Conservation (phyloP, 2,113 vertebrate species). For the Origma solitaria region DNA sequence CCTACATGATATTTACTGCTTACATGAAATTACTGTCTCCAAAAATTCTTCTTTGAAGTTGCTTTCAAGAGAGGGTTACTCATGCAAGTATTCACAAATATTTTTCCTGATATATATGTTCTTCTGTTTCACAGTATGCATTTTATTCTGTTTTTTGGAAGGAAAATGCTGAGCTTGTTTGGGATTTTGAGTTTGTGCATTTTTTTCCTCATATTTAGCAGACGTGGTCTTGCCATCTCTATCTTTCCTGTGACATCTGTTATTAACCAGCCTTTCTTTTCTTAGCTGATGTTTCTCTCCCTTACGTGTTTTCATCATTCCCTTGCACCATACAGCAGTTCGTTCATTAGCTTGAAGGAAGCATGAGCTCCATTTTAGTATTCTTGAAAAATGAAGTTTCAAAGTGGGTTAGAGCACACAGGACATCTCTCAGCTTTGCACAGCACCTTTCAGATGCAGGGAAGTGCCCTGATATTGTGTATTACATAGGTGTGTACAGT, state of each 20-base stretch:
- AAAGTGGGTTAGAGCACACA: not conserved
- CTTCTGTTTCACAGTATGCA: not conserved
- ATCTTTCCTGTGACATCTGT: not conserved
- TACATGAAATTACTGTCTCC: not conserved
- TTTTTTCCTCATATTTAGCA: not conserved
- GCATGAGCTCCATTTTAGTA: not conserved
- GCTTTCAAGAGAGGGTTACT: not conserved
- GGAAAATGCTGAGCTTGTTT: not conserved
- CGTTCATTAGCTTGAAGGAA: not conserved
- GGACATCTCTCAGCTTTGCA: not conserved
- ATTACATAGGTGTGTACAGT: not conserved
- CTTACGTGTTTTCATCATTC: not conserved
- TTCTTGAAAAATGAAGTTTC: not conserved
- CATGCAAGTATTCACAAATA: not conserved
- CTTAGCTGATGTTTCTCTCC: not conserved
- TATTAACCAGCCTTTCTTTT: not conserved
- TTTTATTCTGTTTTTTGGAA: not conserved
- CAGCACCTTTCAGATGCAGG: not conserved
- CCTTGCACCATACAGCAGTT: not conserved
- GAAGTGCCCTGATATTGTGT: not conserved
- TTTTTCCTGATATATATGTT: not conserved
- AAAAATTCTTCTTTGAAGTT: not conserved
- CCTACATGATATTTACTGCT: not conserved
- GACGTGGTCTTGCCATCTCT: not conserved
- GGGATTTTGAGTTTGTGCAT: fast-evolving